These are phyloP conservation scores for Rutilus rutilus DNA, from an alignment of 2,113 vertebrate genomes.

Conservation along the genomic window DNA sequence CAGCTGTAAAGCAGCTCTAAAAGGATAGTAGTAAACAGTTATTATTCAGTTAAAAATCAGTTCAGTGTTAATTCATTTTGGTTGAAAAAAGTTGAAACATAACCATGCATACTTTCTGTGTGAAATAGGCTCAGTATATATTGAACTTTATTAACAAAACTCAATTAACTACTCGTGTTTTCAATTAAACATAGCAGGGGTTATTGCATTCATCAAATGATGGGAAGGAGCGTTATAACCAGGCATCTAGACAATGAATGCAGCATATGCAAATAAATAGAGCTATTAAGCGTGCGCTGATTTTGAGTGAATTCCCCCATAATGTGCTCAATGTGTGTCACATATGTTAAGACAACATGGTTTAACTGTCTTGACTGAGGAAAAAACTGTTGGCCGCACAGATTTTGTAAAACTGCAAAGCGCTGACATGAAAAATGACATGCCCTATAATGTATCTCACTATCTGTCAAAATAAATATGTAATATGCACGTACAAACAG, in stretches of 20 bases:
- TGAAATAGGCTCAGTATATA: not conserved
- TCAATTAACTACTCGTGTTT: not conserved
- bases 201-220: too few species aligned
- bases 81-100: too few species aligned
- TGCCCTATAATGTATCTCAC: conserved; percentile 4
- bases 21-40: too few species aligned
- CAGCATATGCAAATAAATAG: not conserved
- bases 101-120: not conserved
- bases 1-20: too few species aligned
- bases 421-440: not conserved
- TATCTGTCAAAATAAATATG: not conserved
- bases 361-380: not conserved
- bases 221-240: not conserved
- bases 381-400: not conserved
- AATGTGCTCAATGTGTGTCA: not conserved
- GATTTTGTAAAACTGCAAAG: not conserved
- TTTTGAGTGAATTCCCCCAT: not conserved
- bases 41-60: too few species aligned
- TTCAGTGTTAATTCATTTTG: too few species aligned
- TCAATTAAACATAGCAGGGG: too few species aligned
- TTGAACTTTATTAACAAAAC: not conserved
- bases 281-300: not conserved
- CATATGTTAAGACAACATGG: not conserved
- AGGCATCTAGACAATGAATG: not conserved
- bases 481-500: not conserved